Conservation (phyloP, 2,888 invertebrate species). For the Meloe dianella region DNA sequence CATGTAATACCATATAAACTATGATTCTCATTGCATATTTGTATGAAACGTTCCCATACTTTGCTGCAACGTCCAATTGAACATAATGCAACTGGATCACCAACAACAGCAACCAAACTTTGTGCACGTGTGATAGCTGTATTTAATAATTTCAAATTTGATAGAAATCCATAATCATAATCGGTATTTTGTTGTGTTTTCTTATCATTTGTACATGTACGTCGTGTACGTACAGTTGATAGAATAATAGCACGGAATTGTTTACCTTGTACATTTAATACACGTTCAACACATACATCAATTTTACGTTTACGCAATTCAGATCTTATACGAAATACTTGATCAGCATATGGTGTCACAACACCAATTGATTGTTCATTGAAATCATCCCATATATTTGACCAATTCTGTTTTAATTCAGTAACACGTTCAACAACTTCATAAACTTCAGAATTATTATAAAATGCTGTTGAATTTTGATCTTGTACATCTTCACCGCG, state of each 20-base stretch:
- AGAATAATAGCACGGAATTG: constrained; percentile 84
- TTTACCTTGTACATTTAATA: constrained; percentile 86
- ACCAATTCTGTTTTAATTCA: constrained; percentile 77
- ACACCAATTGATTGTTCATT: constrained; percentile 81
- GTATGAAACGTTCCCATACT: constrained; percentile 81
- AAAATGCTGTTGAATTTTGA: constrained; percentile 78
- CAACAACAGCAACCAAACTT: constrained; percentile 82
- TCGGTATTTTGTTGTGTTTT: constrained; percentile 58
- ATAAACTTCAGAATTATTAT: constrained; percentile 77
- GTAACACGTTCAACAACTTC: constrained; percentile 79
- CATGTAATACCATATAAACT: constrained; percentile 77
- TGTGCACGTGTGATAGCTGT: constrained; percentile 85
- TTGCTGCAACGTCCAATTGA: constrained; percentile 81
- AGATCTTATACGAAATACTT: constrained; percentile 75
- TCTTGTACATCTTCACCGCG: constrained; percentile 82
- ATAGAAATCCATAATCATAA: constrained; percentile 81
- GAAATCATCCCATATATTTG: constrained; percentile 74
- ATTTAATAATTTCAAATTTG: constrained; percentile 80
- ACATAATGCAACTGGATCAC: constrained; percentile 82
- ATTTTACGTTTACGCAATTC: constrained; percentile 77
- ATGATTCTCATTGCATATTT: constrained; percentile 72
- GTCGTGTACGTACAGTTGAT: constrained; percentile 77
- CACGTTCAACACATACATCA: constrained; percentile 80
- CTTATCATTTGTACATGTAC: constrained; percentile 65
- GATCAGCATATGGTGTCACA: constrained; percentile 85